phyloP scores from a whole-genome alignment of 2,113 vertebrate species.

The western clawed frog (Xenopus tropicalis) region UCB_Xtro_10.0 CM004445.2:78686501-78687000 shows the following conservation, averaged over 20 bases:
- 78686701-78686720: not conserved
- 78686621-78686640: not conserved
- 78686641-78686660: not conserved
- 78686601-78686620: constrained; percentile 38
- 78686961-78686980: too few relatives aligned
- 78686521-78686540: constrained; percentile 42
- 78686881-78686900: not conserved
- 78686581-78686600: not conserved
- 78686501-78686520: constrained; percentile 36
- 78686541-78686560: constrained; percentile 27
- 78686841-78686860: not conserved
- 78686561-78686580: too few relatives aligned
- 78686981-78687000: too few relatives aligned
- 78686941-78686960: too few relatives aligned
- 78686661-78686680: not conserved
- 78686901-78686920: constrained; percentile 7
- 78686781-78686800: not conserved
- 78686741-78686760: constrained; percentile 33
- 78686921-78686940: not conserved
- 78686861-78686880: constrained; percentile 41
- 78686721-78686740: constrained; percentile 41
- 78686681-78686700: not conserved
- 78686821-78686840: constrained; percentile 11
- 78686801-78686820: constrained; percentile 40
- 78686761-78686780: constrained; percentile 20